Evolutionary conservation across 2,113 vertebrate genomes (phyloP).

Genomic region (Sceloporus undulatus): DNA sequence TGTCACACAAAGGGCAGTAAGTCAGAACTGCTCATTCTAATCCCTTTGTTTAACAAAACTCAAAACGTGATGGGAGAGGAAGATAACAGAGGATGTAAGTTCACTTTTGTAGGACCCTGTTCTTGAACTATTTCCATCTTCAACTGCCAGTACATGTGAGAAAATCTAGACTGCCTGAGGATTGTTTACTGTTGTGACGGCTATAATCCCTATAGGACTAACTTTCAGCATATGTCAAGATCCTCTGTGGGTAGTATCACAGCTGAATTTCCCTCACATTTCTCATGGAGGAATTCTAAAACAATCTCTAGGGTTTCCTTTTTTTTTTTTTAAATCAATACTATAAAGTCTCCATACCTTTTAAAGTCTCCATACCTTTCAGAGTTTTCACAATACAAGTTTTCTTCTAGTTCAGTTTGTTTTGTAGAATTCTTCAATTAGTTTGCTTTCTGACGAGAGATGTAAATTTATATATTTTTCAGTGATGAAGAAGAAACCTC

Average conservation of each 20-base stretch:
- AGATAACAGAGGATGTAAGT: background rate
- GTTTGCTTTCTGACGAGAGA: background rate
- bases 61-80: background rate
- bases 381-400: background rate
- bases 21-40: background rate
- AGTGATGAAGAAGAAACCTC: background rate
- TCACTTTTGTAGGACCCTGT: background rate
- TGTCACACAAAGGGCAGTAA: background rate
- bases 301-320: background rate
- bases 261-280: background rate
- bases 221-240: slow-evolving; percentile 9
- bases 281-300: background rate
- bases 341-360: background rate
- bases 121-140: background rate
- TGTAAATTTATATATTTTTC: background rate
- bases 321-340: background rate
- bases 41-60: slow-evolving; percentile 17
- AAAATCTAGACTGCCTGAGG: background rate
- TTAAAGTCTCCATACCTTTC: background rate
- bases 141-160: background rate
- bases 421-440: background rate
- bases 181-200: slow-evolving; percentile 3
- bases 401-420: background rate
- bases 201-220: background rate
- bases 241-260: background rate